Evolutionary conservation across 2,888 invertebrate species (phyloP), one percentile per base, ranked within the genome.

Genomic region (Loripinus fragilis): DNA sequence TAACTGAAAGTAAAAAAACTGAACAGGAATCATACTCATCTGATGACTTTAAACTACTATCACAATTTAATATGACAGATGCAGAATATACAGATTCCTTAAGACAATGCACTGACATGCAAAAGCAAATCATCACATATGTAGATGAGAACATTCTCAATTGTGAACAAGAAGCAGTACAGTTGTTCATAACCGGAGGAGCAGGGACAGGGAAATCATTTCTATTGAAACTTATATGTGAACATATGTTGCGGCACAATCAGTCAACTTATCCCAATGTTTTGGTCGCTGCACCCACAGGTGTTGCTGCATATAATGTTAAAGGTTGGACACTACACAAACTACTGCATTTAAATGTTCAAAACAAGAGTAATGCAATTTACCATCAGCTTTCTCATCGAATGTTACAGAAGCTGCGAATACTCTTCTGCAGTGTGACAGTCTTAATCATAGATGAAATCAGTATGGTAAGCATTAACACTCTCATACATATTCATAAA

Each of bases 1-100:
- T 10, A 55, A 25, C 55, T 55, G 41, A 7, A 41, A 7, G 15
- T 7, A 55, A n/a, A n/a, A n/a, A n/a, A n/a, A n/a, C n/a, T n/a
- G n/a, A 28, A 28, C 23, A 45, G 10, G 25, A 2, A 50, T 23
- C 41, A 15, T 41, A 41, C 15, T 23, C 45, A 30, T 69, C 69
- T 33, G 15, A n/a, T n/a, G 74, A 74, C 20, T 74, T 74, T 30
- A 55, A 60, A 23, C 0, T 35, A 25, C 33, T 74, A 20, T 20
- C 74, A 10, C 30, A 74, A 35, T 64, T 52, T 52, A 69, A 55
- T 25, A 74, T 74, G 74, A 41, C 74, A 42, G 65, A 70, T 38
- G 8, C 30, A 41, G 48, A 70, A 45, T 75, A 68, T n/a, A 33
- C 8, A 10, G 42, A n/a, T n/a, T n/a, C n/a, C n/a, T n/a, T n/a